Evolutionary conservation across 2,888 invertebrate species (phyloP).

Genomic region (Sarcophaga carnaria): DNA sequence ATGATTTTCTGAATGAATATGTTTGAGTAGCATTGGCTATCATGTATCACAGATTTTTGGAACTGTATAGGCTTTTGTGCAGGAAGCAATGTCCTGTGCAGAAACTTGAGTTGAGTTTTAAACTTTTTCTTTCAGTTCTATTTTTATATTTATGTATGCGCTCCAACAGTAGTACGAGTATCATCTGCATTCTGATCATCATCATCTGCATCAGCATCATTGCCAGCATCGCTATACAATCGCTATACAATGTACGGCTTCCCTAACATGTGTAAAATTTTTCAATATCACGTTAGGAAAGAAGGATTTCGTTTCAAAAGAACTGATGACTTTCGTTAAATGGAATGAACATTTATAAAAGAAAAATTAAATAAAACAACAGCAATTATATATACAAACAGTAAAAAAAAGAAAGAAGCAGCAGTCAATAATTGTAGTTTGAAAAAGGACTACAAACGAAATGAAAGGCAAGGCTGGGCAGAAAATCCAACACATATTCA

Average conservation of each 20-base stretch:
- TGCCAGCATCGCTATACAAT: neutral
- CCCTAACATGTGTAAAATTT: conserved; percentile 35
- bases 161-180: conserved; percentile 44
- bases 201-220: conserved; percentile 2
- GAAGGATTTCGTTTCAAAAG: conserved; percentile 46
- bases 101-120: conserved; percentile 53
- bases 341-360: neutral
- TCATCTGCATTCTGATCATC: neutral
- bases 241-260: conserved; percentile 42
- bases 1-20: neutral
- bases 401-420: conserved; percentile 30
- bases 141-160: conserved; percentile 25
- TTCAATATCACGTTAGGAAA: conserved; percentile 53
- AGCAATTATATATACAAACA: neutral
- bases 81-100: conserved; percentile 61
- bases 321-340: conserved; percentile 58
- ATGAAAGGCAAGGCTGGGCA: conserved; percentile 29
- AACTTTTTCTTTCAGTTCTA: conserved; percentile 67
- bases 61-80: conserved; percentile 5
- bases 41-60: neutral
- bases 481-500: conserved; percentile 55
- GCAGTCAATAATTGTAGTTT: conserved; percentile 5
- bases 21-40: neutral
- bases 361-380: neutral
- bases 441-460: conserved; percentile 14